Conservation (phyloP, 2,888 invertebrate genomes). For the Mythimna impura region DNA sequence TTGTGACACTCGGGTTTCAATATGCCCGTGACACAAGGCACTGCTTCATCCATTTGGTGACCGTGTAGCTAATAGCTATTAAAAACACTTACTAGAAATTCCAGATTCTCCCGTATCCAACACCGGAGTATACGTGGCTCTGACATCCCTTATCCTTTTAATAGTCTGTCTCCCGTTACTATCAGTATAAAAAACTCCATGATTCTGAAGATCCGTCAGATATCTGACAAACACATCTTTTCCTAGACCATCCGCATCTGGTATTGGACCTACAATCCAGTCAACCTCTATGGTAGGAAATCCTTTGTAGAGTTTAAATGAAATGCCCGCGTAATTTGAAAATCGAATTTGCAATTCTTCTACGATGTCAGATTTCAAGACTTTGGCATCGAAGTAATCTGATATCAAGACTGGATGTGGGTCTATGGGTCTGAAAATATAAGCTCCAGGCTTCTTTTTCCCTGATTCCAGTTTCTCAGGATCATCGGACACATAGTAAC, state of each 20-base stretch:
- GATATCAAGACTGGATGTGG: conserved; percentile 62
- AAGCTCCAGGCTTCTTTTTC: conserved; percentile 95
- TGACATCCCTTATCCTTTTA: conserved; percentile 91
- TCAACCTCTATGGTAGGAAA: conserved; percentile 92
- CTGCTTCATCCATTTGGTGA: not conserved
- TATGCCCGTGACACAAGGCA: no score
- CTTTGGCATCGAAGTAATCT: conserved; percentile 58
- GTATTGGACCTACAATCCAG: conserved; percentile 95
- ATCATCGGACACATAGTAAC: conserved; percentile 93
- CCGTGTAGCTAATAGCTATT: not conserved
- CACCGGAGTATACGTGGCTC: conserved; percentile 68
- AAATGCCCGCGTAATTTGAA: conserved; percentile 93
- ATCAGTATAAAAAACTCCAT: conserved; percentile 96
- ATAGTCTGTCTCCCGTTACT: conserved; percentile 97
- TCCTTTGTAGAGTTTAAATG: conserved; percentile 92
- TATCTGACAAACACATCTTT: conserved; percentile 95
- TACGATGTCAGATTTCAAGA: conserved; percentile 91
- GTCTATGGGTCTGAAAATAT: conserved; percentile 93
- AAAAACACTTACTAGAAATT: conserved; percentile 72
- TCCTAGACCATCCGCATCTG: conserved; percentile 91
- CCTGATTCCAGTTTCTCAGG: conserved; percentile 91
- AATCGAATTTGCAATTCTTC: conserved; percentile 93
- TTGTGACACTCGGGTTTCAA: no score
- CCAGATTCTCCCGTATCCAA: conserved; percentile 70
- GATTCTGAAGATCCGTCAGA: conserved; percentile 90